Base-by-base conservation (phyloP, 2,113 vertebrate species). In the Phrynosoma blainvillii region DNA sequence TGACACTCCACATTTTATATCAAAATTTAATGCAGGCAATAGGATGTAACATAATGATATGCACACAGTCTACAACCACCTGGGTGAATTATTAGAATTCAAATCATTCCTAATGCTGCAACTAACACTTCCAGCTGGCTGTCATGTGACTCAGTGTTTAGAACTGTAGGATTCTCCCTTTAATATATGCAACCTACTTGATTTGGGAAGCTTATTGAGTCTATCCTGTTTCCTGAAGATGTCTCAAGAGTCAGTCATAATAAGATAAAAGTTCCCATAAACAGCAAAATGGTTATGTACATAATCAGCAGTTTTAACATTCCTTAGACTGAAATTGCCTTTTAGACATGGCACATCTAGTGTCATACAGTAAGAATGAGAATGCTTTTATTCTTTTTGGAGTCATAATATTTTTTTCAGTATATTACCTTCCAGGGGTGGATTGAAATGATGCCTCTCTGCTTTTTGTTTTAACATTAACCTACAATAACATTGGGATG, bases 391-490 rank as follows among this genome's bases (percentile, higher is more conserved):
- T 88, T 36, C 12, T 23, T 84, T 62, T 62, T 30, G 47, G 52
- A 68, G 59, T 62, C 13, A 87, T 85, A 82, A 88, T 32, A 36
- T 62, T 0, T 66, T 87, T 75, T 84, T 65, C 81, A 88, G 40
- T 82, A 86, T 88, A 90, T 73, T 80, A 85, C 68, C 84, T 5
- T 54, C 3, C 85, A 93, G 14, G 88, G 40, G 23, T 4, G 75
- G 8, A 54, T 7, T 56, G 0, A 0, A 8, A 86, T 27, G 66
- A 66, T 82, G 75, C 21, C 82, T 77, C 80, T 91, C 75, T 86
- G 47, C 74, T 92, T 78, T 79, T 59, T 25, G 21, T 30, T 88
- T 86, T 92, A 81, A 80, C 68, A 89, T 32, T 65, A 80, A 75
- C 42, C 21, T 82, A 76, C 59, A 87, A 52, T 11, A 90, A 81